Evolutionary conservation across 2,888 invertebrate genomes (phyloP), one percentile per base, ranked within the genome.

Genomic region (Anagyrus pseudococci): DNA sequence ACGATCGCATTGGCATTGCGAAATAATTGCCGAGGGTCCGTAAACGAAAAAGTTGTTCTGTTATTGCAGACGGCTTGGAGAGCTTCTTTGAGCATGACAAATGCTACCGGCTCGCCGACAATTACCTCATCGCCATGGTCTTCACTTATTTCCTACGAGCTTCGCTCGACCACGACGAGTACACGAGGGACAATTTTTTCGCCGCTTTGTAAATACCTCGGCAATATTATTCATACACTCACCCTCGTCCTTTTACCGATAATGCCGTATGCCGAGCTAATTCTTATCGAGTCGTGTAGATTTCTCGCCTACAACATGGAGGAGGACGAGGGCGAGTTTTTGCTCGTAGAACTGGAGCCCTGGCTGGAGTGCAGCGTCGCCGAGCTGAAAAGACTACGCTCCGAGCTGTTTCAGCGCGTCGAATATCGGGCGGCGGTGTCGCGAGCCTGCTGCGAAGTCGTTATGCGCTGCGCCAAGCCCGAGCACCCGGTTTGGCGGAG

Each of bases 241-340:
- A n/a, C n/a, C n/a, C n/a, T n/a, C n/a, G n/a, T n/a, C n/a, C n/a
- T n/a, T n/a, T n/a, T n/a, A n/a, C n/a, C n/a, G n/a, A n/a, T n/a
- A n/a, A n/a, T n/a, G n/a, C n/a, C n/a, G n/a, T n/a, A n/a, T n/a
- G n/a, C n/a, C n/a, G n/a, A n/a, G n/a, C n/a, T n/a, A n/a, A n/a
- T n/a, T n/a, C n/a, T n/a, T n/a, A n/a, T n/a, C n/a, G n/a, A n/a
- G n/a, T n/a, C n/a, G n/a, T n/a, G 13, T 65, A 85, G 85, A 64
- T 82, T 80, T 69, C 71, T 87, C 56, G 85, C 85, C 10, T 84
- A 85, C 74, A 85, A 85, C 67, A 83, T 86, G 79, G 85, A 86
- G 70, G 87, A 87, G 73, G 87, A 87, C 70, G 83, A 85, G 43
- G 84, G 85, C 52, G 82, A 83, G 70, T 81, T 17, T 83, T 83